phyloP scores from a whole-genome alignment of 2,113 vertebrate genomes.

The Sphyrna mokarran region DNA sequence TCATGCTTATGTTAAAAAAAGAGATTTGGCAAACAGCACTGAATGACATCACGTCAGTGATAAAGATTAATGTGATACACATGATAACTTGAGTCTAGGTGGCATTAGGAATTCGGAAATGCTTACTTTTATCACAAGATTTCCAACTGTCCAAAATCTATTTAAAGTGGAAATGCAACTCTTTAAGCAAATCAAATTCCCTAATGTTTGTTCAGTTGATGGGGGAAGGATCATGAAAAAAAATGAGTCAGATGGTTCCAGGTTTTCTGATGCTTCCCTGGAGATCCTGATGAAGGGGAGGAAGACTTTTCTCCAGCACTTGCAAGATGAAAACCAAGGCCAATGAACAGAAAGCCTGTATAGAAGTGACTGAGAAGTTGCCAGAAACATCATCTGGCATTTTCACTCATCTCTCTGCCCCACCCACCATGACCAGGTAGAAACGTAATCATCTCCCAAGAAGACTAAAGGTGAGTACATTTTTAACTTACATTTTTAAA shows the following conservation, averaged over 20 bases:
- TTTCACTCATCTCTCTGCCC: too few species aligned
- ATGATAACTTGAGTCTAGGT: background rate
- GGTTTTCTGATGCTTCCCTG: background rate
- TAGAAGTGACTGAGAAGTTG: background rate
- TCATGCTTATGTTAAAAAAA: background rate
- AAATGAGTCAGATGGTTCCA: background rate
- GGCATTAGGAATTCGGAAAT: background rate
- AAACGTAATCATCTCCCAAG: too few species aligned
- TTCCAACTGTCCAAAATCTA: background rate
- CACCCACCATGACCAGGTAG: too few species aligned
- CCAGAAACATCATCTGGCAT: background rate
- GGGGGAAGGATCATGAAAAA: background rate
- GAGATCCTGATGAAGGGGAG: background rate
- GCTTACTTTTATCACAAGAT: background rate
- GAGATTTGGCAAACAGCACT: background rate
- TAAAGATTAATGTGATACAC: background rate
- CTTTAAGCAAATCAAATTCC: background rate
- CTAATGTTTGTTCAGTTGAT: background rate
- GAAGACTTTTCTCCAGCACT: background rate
- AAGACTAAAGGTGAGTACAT: too few species aligned
- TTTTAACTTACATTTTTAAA: too few species aligned
- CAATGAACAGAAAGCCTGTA: background rate
- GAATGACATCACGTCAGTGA: background rate
- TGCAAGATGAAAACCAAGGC: background rate
- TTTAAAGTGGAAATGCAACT: background rate